Percentiles rank a stretch among this genome's conserved stretches.
phyloP scores from a whole-genome alignment of 1,140 invertebrate genomes.

The Pogonomyrmex barbatus region DNA sequence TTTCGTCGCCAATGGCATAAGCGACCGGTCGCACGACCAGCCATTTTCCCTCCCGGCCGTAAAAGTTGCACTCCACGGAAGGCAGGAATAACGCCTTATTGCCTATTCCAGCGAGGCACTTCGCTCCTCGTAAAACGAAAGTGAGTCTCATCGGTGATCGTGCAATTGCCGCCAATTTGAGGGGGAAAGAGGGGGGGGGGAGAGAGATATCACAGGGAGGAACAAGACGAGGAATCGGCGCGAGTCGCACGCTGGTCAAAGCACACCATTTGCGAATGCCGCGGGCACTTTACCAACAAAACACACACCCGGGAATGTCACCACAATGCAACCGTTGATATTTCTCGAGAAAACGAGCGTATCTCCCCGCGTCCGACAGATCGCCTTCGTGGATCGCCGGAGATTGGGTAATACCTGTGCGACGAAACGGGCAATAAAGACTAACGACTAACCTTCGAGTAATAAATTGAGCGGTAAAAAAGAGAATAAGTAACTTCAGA shows the following conservation, averaged over 20 bases:
- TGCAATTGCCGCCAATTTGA: slow-evolving; percentile 52
- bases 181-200: background rate
- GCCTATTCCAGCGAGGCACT: slow-evolving; percentile 51
- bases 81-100: slow-evolving; percentile 59
- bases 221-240: slow-evolving; percentile 38
- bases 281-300: slow-evolving; percentile 30
- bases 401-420: slow-evolving; percentile 11
- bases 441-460: slow-evolving; percentile 28
- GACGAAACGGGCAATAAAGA: slow-evolving; percentile 18
- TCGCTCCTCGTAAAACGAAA: slow-evolving; percentile 72
- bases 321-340: slow-evolving; percentile 31
- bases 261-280: slow-evolving; percentile 40
- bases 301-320: slow-evolving; percentile 47
- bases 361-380: background rate
- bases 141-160: slow-evolving; percentile 57
- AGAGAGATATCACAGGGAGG: slow-evolving; percentile 17
- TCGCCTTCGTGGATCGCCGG: slow-evolving; percentile 3
- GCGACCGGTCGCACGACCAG: background rate
- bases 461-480: slow-evolving; percentile 31
- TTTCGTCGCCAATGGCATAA: slow-evolving; percentile 33
- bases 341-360: background rate
- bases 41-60: slow-evolving; percentile 48
- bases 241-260: slow-evolving; percentile 49
- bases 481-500: background rate
- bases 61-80: slow-evolving; percentile 54